phyloP scores from a whole-genome alignment of 2,113 vertebrate genomes.

The Oophaga pumilio region DNA sequence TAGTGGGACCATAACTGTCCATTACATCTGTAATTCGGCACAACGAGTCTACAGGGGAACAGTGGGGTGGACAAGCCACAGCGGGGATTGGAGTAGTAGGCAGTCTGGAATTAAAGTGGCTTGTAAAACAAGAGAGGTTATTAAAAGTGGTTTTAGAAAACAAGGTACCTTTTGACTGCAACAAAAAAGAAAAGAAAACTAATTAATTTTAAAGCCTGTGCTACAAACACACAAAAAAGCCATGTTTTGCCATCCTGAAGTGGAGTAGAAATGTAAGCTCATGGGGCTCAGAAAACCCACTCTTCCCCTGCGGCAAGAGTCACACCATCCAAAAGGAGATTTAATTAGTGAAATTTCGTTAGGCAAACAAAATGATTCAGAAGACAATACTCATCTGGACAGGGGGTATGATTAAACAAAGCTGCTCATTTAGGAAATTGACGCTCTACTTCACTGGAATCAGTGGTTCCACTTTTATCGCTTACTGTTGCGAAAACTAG shows the following conservation, averaged over 20 bases:
- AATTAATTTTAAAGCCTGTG: slow-evolving; percentile 62
- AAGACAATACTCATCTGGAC: slow-evolving; percentile 95
- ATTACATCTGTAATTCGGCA: slow-evolving; percentile 40
- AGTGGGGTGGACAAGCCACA: background rate
- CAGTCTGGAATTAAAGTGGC: slow-evolving; percentile 45
- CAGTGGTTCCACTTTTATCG: background rate
- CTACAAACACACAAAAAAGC: slow-evolving; percentile 49
- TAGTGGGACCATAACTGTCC: slow-evolving; percentile 31
- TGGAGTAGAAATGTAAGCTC: slow-evolving; percentile 79
- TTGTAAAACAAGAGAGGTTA: slow-evolving; percentile 49
- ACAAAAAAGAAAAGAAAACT: slow-evolving; percentile 49
- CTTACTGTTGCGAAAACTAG: background rate
- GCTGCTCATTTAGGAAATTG: slow-evolving; percentile 75
- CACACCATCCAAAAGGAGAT: slow-evolving; percentile 89
- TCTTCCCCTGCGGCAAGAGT: slow-evolving; percentile 79
- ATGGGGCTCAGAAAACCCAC: slow-evolving; percentile 79
- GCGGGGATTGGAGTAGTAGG: slow-evolving; percentile 36
- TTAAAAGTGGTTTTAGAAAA: slow-evolving; percentile 46
- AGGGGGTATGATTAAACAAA: slow-evolving; percentile 81
- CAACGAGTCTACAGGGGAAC: slow-evolving; percentile 30
- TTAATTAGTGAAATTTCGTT: slow-evolving; percentile 99
- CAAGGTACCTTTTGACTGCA: slow-evolving; percentile 54
- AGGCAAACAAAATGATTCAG: slow-evolving; percentile 97
- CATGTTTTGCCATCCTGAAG: slow-evolving; percentile 40
- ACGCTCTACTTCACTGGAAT: slow-evolving; percentile 67